Evolutionary conservation across 1,140 invertebrate species (phyloP).

Genomic region (Drosophila albomicans): DNA sequence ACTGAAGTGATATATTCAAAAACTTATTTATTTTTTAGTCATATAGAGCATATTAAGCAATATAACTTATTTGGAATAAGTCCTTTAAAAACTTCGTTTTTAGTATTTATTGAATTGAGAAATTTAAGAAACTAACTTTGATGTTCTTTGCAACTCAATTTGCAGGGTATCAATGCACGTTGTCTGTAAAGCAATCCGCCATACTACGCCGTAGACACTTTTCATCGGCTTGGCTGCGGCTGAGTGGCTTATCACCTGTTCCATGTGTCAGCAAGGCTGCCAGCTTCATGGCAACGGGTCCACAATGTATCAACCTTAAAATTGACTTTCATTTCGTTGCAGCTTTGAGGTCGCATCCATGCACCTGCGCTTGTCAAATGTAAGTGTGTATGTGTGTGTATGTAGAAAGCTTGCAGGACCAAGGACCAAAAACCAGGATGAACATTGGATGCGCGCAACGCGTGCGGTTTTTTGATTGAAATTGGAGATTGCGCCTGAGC

Average conservation of each 20-base stretch:
- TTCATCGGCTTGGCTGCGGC: constrained; percentile 56
- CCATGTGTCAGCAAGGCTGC: constrained; percentile 66
- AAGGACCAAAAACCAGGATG: constrained; percentile 4
- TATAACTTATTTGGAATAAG: too few relatives aligned
- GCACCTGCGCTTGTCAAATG: constrained; percentile 32
- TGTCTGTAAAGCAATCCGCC: constrained; percentile 5
- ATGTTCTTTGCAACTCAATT: neutral
- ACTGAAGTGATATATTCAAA: too few relatives aligned
- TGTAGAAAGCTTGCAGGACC: neutral
- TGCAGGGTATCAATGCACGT: constrained; percentile 29
- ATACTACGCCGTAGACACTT: constrained; percentile 29
- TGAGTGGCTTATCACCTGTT: constrained; percentile 76
- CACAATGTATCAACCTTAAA: constrained; percentile 77
- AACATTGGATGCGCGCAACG: constrained; percentile 39
- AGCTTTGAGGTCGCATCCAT: constrained; percentile 74
- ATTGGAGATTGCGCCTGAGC: constrained; percentile 74
- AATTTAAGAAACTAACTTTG: too few relatives aligned
- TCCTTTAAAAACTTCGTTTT: too few relatives aligned
- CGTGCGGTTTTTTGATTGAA: constrained; percentile 79
- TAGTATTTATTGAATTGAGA: too few relatives aligned
- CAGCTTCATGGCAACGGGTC: constrained; percentile 65
- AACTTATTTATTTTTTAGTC: too few relatives aligned
- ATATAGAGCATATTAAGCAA: too few relatives aligned
- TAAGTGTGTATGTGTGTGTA: neutral
- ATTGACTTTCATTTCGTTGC: constrained; percentile 75